Evolutionary conservation across 2,888 invertebrate genomes (phyloP).

Genomic region (Bellardia pandia): DNA sequence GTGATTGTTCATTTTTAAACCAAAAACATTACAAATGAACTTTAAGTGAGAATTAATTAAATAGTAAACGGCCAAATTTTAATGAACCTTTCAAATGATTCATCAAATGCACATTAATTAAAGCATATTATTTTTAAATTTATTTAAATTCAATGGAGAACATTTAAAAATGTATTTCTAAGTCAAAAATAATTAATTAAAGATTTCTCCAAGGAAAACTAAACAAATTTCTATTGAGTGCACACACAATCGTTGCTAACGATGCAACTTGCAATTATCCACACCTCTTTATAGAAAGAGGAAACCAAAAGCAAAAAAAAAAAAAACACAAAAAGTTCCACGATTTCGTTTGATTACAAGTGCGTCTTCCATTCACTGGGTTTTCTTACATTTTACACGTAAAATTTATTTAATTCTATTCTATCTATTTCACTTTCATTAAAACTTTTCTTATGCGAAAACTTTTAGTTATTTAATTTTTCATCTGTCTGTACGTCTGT

Average conservation of each 20-base stretch:
- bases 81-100: background rate
- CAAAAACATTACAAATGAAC: too few relatives aligned
- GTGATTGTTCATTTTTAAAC: too few relatives aligned
- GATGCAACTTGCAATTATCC: constrained; percentile 27
- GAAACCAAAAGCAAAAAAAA: background rate
- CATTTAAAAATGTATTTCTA: background rate
- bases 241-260: constrained; percentile 12
- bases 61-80: background rate
- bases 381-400: constrained; percentile 30
- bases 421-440: constrained; percentile 55
- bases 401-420: constrained; percentile 59
- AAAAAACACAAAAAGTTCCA: background rate
- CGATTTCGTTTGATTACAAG: constrained; percentile 33
- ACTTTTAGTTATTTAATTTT: constrained; percentile 62
- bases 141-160: background rate
- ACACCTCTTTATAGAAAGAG: background rate
- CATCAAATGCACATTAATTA: background rate
- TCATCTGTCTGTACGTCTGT: constrained; percentile 49
- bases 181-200: constrained; percentile 28
- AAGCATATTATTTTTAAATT: background rate
- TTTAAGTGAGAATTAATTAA: background rate
- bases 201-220: background rate
- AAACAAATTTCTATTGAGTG: constrained; percentile 10
- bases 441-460: constrained; percentile 59
- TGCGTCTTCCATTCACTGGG: constrained; percentile 19